Evolutionary conservation across 2,888 invertebrate genomes (phyloP).

Genomic region (Cataglyphis cursor): DNA sequence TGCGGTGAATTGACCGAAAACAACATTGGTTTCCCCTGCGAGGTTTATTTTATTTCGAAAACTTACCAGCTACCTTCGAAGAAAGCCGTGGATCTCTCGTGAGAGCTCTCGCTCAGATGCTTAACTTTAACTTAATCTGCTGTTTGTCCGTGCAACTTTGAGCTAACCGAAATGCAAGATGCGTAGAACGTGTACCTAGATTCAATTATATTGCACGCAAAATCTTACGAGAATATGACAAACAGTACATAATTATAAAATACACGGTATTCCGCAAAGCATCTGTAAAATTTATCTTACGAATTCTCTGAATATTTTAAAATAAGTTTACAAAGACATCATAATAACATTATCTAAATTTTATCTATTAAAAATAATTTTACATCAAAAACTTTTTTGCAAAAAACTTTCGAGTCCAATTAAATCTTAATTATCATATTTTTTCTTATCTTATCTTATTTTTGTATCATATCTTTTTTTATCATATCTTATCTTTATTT

Average conservation of each 20-base stretch:
- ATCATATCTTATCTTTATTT: not conserved
- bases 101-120: constrained; percentile 53
- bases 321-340: not conserved
- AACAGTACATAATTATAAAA: not conserved
- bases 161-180: not conserved
- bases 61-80: constrained; percentile 58
- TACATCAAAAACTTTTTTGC: not conserved
- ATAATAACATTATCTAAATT: not conserved
- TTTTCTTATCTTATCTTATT: not conserved
- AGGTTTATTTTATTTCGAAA: constrained; percentile 64
- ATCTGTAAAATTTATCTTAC: not conserved
- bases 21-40: constrained; percentile 47
- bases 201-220: not conserved
- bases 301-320: not conserved
- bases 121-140: constrained; percentile 68
- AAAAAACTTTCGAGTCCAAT: not conserved
- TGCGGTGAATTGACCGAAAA: constrained; percentile 37
- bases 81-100: constrained; percentile 54
- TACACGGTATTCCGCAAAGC: not conserved
- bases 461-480: not conserved
- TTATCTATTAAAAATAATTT: not conserved
- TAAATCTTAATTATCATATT: not conserved
- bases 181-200: not conserved
- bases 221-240: not conserved
- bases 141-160: constrained; percentile 27